phyloP scores from a whole-genome alignment of 2,888 invertebrate genomes.

The Pharmacophagus antenor region DNA sequence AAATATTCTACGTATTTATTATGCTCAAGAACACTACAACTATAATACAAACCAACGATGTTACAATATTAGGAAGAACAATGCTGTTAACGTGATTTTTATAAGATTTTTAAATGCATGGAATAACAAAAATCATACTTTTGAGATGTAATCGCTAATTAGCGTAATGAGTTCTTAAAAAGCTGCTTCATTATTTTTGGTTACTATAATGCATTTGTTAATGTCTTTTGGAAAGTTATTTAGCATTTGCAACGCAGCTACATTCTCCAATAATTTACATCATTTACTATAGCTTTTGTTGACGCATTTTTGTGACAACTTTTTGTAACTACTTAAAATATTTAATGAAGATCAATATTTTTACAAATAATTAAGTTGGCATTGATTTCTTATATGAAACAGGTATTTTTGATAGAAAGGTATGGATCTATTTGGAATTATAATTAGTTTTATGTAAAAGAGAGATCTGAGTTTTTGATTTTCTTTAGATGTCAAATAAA shows the following conservation, averaged over 20 bases:
- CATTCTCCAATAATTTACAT: constrained; percentile 7
- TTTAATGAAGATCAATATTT: background rate
- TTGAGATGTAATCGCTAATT: constrained; percentile 17
- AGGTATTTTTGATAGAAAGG: too few relatives aligned
- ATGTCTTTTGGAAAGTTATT: constrained; percentile 29
- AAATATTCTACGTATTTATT: constrained; percentile 1
- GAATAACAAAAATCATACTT: constrained; percentile 8
- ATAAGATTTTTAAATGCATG: constrained; percentile 12
- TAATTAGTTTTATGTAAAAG: background rate
- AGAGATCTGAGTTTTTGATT: background rate
- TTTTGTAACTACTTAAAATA: background rate
- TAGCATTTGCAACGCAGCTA: constrained; percentile 19
- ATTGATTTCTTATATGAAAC: too few relatives aligned
- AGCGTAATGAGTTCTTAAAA: constrained; percentile 19
- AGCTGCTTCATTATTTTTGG: constrained; percentile 19
- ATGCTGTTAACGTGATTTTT: constrained; percentile 1
- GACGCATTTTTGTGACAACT: background rate
- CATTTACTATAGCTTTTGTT: constrained; percentile 12
- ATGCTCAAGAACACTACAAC: background rate
- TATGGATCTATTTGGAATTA: background rate
- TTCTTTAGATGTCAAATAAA: background rate
- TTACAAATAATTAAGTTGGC: background rate
- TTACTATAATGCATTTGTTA: background rate
- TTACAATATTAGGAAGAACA: background rate
- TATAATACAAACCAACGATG: background rate